Conservation (phyloP, 2,797 vertebrate species). For the Nannoperca australis region DNA sequence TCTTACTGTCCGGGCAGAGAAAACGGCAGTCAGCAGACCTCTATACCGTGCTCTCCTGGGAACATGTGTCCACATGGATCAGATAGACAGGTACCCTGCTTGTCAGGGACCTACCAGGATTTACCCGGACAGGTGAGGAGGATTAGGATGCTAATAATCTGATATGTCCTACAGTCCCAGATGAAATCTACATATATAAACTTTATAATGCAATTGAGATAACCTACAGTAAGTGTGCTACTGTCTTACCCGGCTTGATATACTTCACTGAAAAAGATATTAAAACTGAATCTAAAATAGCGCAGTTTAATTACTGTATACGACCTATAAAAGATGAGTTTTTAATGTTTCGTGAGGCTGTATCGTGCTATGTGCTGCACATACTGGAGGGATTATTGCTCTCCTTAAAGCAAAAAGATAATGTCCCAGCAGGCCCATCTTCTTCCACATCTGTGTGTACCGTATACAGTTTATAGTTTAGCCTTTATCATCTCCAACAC, state of each 20-base stretch:
- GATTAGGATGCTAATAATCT: conserved; percentile 1
- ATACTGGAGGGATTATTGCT: not conserved
- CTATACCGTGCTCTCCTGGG: conserved; percentile 85
- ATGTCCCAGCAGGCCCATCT: not conserved
- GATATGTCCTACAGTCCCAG: not conserved
- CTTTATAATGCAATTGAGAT: not conserved
- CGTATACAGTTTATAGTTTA: conserved; percentile 8
- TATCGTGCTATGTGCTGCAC: not conserved
- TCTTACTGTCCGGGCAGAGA: conserved; percentile 87
- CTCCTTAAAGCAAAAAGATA: conserved; percentile 3
- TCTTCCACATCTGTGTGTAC: not conserved
- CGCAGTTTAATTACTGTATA: not conserved
- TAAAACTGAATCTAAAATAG: not conserved
- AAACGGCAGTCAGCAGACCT: conserved; percentile 76
- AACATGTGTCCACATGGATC: conserved; percentile 90
- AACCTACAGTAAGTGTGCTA: not conserved
- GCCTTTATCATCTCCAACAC: conserved; percentile 11
- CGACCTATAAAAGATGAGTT: conserved; percentile 6
- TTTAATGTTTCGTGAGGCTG: conserved; percentile 2
- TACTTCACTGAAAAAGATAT: not conserved
- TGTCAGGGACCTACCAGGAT: conserved; percentile 89
- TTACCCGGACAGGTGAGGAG: conserved; percentile 84
- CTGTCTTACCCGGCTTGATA: not conserved
- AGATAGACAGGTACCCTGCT: conserved; percentile 81
- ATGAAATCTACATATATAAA: not conserved